Evolutionary conservation across 2,888 invertebrate genomes (phyloP).

Genomic region (Phyllotreta cruciferae): DNA sequence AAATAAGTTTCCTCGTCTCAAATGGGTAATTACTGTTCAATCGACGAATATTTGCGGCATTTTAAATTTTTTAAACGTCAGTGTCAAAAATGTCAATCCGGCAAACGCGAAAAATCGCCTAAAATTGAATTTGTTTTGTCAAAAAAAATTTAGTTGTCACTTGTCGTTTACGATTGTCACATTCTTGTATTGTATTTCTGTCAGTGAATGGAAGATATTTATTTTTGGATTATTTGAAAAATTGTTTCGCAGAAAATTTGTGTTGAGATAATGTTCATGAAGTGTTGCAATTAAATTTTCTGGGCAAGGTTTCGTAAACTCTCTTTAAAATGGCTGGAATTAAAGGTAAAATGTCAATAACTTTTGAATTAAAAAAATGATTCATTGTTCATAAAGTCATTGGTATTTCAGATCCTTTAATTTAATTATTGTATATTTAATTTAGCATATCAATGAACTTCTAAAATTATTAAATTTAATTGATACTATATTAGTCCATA

Average conservation of each 20-base stretch:
- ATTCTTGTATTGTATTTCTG: no score
- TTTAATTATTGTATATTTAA: not conserved
- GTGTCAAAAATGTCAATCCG: not conserved
- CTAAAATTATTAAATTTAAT: not conserved
- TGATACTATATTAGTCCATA: no score
- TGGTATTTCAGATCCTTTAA: not conserved
- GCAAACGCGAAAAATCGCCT: not conserved
- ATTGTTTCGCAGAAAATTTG: constrained; percentile 5
- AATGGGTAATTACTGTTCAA: no score
- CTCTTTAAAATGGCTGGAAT: constrained; percentile 36
- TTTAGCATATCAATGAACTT: not conserved
- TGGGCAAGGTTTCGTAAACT: not conserved
- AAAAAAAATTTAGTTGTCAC: not conserved
- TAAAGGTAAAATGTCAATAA: constrained; percentile 34
- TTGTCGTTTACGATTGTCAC: not conserved
- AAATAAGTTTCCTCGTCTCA: not conserved
- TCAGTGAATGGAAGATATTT: constrained; percentile 1
- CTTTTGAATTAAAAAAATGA: constrained; percentile 27
- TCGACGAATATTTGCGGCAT: no score
- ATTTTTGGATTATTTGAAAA: constrained; percentile 9
- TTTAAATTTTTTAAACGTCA: not conserved
- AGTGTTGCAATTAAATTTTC: constrained; percentile 13
- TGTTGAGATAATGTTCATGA: constrained; percentile 21
- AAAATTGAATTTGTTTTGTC: no score
- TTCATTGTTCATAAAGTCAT: constrained; percentile 23